Percentiles rank a stretch among this genome's conserved stretches.
Conservation (phyloP, 2,113 vertebrate species). For the Physeter macrocephalus region DNA sequence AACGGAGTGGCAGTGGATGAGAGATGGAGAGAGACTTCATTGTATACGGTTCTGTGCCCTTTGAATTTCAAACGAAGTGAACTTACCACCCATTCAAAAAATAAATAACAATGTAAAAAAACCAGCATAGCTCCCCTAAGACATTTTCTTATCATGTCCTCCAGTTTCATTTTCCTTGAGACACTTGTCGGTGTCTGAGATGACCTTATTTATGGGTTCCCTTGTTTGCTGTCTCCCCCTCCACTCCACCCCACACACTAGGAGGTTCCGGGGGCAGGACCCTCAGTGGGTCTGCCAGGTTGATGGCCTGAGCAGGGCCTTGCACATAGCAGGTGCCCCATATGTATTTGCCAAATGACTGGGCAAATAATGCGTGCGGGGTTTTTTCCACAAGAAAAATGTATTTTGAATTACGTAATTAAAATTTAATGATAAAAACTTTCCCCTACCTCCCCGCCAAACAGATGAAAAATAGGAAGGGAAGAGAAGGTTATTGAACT, state of each 20-base stretch:
- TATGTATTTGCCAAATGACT: background rate
- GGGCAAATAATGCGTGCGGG: background rate
- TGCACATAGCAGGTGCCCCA: background rate
- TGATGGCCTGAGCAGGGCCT: background rate
- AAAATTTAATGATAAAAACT: constrained; percentile 6
- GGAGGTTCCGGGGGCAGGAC: background rate
- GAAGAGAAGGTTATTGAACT: background rate
- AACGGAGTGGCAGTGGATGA: background rate
- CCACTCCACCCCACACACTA: background rate
- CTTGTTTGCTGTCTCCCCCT: background rate
- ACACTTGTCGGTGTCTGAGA: background rate
- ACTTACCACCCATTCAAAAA: background rate
- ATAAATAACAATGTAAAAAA: background rate
- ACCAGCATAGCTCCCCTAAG: background rate
- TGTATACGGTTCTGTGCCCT: background rate
- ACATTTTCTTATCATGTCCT: background rate
- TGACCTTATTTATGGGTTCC: background rate
- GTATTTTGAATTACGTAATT: constrained; percentile 12
- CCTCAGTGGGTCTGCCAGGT: background rate
- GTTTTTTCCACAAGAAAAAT: background rate
- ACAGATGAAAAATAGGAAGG: background rate
- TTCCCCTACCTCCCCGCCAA: background rate
- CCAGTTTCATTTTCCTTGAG: background rate
- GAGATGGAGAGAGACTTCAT: background rate
- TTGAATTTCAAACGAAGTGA: background rate